Evolutionary conservation across 2,888 invertebrate genomes (phyloP), one percentile per base, ranked within the genome.

Genomic region (Tridacna gigas): DNA sequence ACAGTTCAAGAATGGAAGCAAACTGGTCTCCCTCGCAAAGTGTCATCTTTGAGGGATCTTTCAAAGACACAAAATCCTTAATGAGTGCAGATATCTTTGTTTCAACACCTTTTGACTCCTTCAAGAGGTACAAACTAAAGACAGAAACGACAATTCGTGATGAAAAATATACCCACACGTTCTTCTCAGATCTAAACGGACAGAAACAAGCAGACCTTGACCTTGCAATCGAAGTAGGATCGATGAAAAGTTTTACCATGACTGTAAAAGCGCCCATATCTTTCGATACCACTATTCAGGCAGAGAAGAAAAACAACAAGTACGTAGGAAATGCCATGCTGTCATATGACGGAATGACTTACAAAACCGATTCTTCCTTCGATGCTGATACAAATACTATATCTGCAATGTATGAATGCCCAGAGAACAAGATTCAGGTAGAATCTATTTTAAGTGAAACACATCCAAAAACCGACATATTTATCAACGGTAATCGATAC

Each of bases 1-100:
- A 75, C 56, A 78, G 74, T 56, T 82, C 73, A 51, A 60, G 51
- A 28, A 28, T 82, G 7, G 80, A 84, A 48, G 28, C 77, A n/a
- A 66, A 77, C 0, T 86, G 86, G 86, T 77, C 82, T 9, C 76
- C 82, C 45, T 45, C 51, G 0, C 71, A 82, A 74, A 28, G 66
- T 13, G 77, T 85, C 63, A 37, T 63, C 22, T 28, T 85, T 61
- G 63, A 74, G 20, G 65, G 77, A 45, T 37, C 45, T 15, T 66
- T 82, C 20, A 77, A 63, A 26, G 65, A 63, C 25, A 77, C 65
- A 13, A 56, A 28, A 45, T 26, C 63, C 18, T 45, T 74, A 13
- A 77, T 79, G 69, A 77, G 51, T 65, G 69, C 66, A 1, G 77
- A 77, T 25, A 48, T 79, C 9, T 47, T 77, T 18, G 26, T 85